Conservation (phyloP, 2,113 vertebrate species). For the Elanus axillaris region DNA sequence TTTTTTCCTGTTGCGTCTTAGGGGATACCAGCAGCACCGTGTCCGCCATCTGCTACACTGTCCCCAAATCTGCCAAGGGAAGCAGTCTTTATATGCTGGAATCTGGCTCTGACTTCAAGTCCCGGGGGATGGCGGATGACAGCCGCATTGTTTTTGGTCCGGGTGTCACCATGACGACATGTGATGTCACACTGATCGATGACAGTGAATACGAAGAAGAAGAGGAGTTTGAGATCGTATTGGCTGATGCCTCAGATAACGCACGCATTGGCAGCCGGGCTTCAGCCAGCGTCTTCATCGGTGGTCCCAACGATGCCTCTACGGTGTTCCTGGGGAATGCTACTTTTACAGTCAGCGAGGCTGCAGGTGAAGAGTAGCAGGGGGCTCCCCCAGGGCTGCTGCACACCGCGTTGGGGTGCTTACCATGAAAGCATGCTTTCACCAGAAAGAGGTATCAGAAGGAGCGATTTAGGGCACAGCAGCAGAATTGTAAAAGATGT, state of each 20-base stretch:
- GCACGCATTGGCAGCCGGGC: slow-evolving; percentile 80
- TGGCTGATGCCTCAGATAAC: slow-evolving; percentile 84
- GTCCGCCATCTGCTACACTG: slow-evolving; percentile 89
- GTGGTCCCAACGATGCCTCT: slow-evolving; percentile 92
- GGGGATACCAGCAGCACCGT: slow-evolving; percentile 89
- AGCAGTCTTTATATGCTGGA: slow-evolving; percentile 86
- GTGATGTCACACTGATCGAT: slow-evolving; percentile 87
- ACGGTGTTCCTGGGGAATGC: slow-evolving; percentile 85
- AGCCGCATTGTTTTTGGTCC: slow-evolving; percentile 85
- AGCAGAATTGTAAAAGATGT: no score
- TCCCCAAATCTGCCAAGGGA: slow-evolving; percentile 85
- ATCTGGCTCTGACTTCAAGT: slow-evolving; percentile 92
- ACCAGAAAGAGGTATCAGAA: not conserved
- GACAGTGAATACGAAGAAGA: slow-evolving; percentile 96
- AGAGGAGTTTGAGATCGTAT: slow-evolving; percentile 89
- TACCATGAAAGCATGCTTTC: accelerated
- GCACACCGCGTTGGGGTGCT: accelerated
- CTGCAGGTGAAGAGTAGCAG: slow-evolving; percentile 78
- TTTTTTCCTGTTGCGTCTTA: slow-evolving; percentile 30
- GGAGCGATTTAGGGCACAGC: accelerated
- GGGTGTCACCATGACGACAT: slow-evolving; percentile 82
- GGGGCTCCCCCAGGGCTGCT: not conserved
- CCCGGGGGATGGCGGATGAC: slow-evolving; percentile 78
- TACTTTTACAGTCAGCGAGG: slow-evolving; percentile 88
- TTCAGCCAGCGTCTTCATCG: slow-evolving; percentile 82